Evolutionary conservation across 2,113 vertebrate genomes (phyloP).

Genomic region (Oncorhynchus gorbuscha): DNA sequence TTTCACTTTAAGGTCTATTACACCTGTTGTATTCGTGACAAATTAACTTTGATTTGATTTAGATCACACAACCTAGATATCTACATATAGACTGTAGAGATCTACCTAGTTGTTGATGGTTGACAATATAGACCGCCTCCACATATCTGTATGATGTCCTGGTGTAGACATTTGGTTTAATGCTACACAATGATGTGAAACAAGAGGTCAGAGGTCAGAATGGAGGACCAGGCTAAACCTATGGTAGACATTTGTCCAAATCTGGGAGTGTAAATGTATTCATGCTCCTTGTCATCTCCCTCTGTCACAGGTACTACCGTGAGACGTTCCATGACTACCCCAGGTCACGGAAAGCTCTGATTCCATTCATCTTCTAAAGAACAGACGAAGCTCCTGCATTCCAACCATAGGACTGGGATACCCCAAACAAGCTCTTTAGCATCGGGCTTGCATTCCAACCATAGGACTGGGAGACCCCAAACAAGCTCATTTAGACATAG

Average conservation of each 20-base stretch:
- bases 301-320: constrained; percentile 81
- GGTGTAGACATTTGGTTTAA: too few relatives aligned
- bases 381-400: neutral
- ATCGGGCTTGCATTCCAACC: neutral
- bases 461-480: too few relatives aligned
- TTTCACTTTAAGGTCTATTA: too few relatives aligned
- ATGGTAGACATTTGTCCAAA: neutral
- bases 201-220: neutral
- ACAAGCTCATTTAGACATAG: too few relatives aligned
- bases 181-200: neutral
- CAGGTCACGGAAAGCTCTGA: constrained; percentile 83
- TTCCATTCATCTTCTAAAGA: constrained; percentile 87
- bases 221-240: neutral
- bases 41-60: too few relatives aligned
- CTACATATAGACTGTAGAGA: too few relatives aligned
- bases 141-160: too few relatives aligned
- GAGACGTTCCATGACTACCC: constrained; percentile 85
- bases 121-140: too few relatives aligned
- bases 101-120: too few relatives aligned
- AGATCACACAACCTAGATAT: too few relatives aligned
- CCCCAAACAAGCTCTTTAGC: neutral
- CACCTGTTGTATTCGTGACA: too few relatives aligned
- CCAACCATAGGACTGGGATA: neutral
- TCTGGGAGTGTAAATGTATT: too few relatives aligned
- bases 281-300: neutral